These are phyloP conservation scores for Helicoverpa assulta DNA, from an alignment of 2,888 invertebrate species.

Conservation along the genomic window DNA sequence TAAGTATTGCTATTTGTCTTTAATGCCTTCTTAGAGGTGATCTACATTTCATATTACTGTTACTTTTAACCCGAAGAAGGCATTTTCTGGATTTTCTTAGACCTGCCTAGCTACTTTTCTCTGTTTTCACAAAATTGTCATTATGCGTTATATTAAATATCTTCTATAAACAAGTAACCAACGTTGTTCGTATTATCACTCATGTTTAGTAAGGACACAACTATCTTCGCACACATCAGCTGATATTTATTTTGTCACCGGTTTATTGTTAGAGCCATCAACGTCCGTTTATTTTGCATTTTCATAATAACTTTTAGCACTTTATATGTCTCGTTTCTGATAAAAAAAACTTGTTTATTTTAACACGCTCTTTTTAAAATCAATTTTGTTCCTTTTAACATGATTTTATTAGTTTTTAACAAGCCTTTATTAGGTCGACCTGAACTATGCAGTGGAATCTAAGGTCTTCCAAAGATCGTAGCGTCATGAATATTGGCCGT, in stretches of 20 bases:
- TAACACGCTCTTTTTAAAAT: slow-evolving; percentile 9
- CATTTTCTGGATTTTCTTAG: no score
- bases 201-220: slow-evolving; percentile 40
- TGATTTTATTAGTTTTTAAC: neutral
- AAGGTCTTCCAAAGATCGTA: no score
- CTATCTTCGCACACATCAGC: slow-evolving; percentile 25
- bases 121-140: slow-evolving; percentile 48
- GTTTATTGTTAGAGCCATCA: slow-evolving; percentile 41
- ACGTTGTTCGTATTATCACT: slow-evolving; percentile 33
- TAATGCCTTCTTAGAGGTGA: no score
- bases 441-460: no score
- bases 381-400: neutral
- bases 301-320: slow-evolving; percentile 29
- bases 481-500: no score
- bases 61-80: no score
- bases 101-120: neutral
- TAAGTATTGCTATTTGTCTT: no score
- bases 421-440: neutral
- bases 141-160: slow-evolving; percentile 28
- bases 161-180: slow-evolving; percentile 46
- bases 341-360: slow-evolving; percentile 21
- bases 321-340: slow-evolving; percentile 30
- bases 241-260: slow-evolving; percentile 46
- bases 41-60: no score
- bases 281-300: slow-evolving; percentile 33